Percentiles rank a stretch among this genome's conserved stretches.
Evolutionary conservation across 2,888 invertebrate species (phyloP).

Genomic region (Drosophila nigritarsus): DNA sequence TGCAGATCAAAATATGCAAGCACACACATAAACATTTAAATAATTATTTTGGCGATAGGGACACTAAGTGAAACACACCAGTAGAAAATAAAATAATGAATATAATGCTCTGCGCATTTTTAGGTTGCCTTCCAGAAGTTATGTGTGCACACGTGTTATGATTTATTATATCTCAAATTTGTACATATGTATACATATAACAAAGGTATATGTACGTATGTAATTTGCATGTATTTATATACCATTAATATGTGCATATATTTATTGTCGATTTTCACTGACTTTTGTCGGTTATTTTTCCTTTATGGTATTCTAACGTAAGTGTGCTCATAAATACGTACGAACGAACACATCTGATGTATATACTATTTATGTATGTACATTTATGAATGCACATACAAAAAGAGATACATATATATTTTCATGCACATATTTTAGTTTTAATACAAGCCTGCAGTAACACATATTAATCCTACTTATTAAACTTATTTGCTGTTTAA

Average conservation of each 20-base stretch:
- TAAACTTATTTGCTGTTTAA: not conserved
- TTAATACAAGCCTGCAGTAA: not conserved
- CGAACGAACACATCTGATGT: not conserved
- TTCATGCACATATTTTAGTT: not conserved
- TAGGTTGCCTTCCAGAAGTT: not conserved
- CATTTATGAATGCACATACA: not conserved
- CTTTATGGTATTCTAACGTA: not conserved
- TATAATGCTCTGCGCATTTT: not conserved
- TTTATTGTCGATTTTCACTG: not conserved
- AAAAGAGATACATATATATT: not conserved
- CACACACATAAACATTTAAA: not conserved
- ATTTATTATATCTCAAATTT: not conserved
- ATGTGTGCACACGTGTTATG: conserved; percentile 10
- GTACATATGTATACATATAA: not conserved
- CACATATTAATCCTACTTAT: not conserved
- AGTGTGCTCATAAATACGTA: not conserved
- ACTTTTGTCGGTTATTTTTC: not conserved
- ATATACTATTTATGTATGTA: not conserved
- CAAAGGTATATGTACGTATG: not conserved
- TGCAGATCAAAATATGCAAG: not conserved
- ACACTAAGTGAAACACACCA: not conserved
- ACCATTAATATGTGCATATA: not conserved
- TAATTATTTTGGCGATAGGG: not conserved
- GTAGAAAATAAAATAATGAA: not conserved
- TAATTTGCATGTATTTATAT: not conserved